Evolutionary conservation across 2,113 vertebrate species (phyloP).

Genomic region (Elanus axillaris): DNA sequence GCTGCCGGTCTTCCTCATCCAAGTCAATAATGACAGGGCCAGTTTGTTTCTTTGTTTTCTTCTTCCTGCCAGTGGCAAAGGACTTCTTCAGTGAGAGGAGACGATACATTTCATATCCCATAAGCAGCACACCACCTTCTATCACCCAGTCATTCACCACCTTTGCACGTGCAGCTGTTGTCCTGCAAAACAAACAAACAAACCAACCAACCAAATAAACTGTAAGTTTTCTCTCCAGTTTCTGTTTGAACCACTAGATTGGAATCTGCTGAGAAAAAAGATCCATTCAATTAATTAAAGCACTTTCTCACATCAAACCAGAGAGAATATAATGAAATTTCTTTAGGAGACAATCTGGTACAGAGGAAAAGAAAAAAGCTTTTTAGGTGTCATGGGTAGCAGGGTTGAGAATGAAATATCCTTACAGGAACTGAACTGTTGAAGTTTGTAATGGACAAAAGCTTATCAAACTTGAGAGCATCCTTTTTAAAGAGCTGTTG

Average conservation of each 20-base stretch:
- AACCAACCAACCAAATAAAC: neutral
- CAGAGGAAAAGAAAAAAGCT: neutral
- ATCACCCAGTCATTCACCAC: constrained; percentile 93
- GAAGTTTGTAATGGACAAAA: neutral
- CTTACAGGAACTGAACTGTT: neutral
- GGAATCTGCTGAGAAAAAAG: neutral
- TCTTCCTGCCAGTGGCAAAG: constrained; percentile 93
- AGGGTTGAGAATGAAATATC: neutral
- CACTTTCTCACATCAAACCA: neutral
- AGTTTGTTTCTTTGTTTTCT: constrained; percentile 92
- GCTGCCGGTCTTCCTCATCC: constrained; percentile 96
- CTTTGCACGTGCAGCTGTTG: constrained; percentile 90
- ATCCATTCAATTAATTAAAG: neutral
- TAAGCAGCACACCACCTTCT: constrained; percentile 92
- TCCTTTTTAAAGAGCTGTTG: neutral
- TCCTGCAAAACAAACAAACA: constrained; percentile 71
- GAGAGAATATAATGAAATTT: neutral
- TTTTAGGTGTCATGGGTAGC: neutral
- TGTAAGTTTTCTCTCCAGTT: neutral
- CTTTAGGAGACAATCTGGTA: neutral
- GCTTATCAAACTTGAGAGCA: neutral
- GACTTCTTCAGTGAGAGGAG: constrained; percentile 97
- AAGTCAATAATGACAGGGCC: constrained; percentile 98
- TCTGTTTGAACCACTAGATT: neutral
- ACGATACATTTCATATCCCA: constrained; percentile 99